These are phyloP conservation scores for Himalopsyche anomala DNA, from an alignment of 2,888 invertebrate genomes.

Conservation along the genomic window DNA sequence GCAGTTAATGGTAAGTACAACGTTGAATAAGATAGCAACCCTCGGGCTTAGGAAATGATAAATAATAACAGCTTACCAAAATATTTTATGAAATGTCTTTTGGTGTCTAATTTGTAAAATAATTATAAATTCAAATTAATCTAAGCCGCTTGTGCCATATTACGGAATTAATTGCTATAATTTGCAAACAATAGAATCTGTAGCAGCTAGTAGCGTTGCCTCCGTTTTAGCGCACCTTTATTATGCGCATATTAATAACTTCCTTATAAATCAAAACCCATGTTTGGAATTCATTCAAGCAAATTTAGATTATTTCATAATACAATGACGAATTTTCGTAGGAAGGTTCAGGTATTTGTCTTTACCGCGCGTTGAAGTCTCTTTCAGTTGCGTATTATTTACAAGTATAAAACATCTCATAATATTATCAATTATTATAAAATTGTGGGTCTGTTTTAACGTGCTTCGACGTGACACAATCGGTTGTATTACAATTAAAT, in stretches of 20 bases:
- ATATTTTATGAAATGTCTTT: too few species aligned
- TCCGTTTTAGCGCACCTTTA: conserved; percentile 1
- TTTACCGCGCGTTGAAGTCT: conserved; percentile 26
- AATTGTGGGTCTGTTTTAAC: too few species aligned
- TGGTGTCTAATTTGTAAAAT: neutral
- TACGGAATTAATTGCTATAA: neutral
- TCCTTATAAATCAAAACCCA: neutral
- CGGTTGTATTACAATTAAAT: too few species aligned
- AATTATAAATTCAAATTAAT: neutral
- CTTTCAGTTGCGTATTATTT: neutral
- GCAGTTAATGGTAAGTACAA: too few species aligned
- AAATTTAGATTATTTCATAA: neutral
- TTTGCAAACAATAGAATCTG: conserved; percentile 21
- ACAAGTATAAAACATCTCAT: too few species aligned
- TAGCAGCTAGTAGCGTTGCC: neutral
- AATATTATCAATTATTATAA: too few species aligned
- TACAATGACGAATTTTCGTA: neutral
- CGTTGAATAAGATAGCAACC: too few species aligned
- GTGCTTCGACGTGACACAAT: too few species aligned
- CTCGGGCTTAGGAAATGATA: too few species aligned
- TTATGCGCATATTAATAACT: neutral
- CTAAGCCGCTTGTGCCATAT: neutral
- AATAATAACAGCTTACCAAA: too few species aligned
- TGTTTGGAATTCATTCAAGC: neutral
- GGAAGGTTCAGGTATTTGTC: neutral